These are phyloP conservation scores for Euzophera pinguis DNA, from an alignment of 2,888 invertebrate species.

Conservation along the genomic window DNA sequence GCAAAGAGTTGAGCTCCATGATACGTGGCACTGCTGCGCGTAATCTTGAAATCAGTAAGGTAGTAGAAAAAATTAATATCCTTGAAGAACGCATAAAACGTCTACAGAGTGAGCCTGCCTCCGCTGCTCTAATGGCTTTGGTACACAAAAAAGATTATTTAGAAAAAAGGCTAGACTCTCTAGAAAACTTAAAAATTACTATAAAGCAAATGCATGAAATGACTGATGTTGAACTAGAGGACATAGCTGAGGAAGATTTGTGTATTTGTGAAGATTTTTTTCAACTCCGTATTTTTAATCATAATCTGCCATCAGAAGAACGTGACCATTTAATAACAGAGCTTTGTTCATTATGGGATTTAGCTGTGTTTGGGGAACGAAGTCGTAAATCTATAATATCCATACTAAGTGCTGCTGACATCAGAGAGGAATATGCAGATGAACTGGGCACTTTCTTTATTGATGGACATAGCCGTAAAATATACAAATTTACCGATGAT, in stretches of 20 bases:
- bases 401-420: constrained; percentile 58
- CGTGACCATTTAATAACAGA: constrained; percentile 63
- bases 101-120: constrained; percentile 44
- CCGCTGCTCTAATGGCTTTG: constrained; percentile 56
- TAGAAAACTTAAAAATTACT: constrained; percentile 56
- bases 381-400: constrained; percentile 63
- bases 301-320: constrained; percentile 48
- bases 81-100: constrained; percentile 54
- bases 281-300: constrained; percentile 64
- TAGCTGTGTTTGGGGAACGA: constrained; percentile 54
- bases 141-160: constrained; percentile 56
- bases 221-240: constrained; percentile 34
- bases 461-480: constrained; percentile 63
- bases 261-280: constrained; percentile 62
- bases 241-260: constrained; percentile 36
- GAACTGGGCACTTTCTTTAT: constrained; percentile 59
- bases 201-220: constrained; percentile 40
- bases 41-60: constrained; percentile 56
- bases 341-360: constrained; percentile 61
- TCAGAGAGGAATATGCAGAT: constrained; percentile 62
- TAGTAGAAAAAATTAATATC: constrained; percentile 51
- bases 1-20: constrained; percentile 49
- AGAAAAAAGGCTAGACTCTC: constrained; percentile 42
- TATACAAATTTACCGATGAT: constrained; percentile 55
- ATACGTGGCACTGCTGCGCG: constrained; percentile 49